Percentiles rank a stretch among this genome's conserved stretches.
phyloP scores from a whole-genome alignment of 2,113 vertebrate species.

The Steatornis caripensis region DNA sequence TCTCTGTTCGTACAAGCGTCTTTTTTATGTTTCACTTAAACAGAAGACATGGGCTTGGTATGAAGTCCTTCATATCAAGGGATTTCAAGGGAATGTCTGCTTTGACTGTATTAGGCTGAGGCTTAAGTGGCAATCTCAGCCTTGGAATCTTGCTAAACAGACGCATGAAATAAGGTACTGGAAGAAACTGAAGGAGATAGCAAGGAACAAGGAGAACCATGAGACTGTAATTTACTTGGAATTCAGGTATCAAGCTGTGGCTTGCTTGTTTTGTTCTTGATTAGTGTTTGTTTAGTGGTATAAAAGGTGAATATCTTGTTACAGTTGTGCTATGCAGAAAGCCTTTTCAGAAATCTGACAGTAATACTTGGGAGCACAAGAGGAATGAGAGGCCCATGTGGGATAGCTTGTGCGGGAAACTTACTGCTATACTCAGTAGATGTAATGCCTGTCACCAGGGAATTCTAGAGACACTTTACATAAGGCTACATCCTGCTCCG shows the following conservation, averaged over 20 bases:
- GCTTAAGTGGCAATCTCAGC: background rate
- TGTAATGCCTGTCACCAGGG: background rate
- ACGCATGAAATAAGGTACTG: background rate
- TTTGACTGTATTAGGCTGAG: background rate
- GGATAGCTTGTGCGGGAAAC: background rate
- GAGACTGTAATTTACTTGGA: background rate
- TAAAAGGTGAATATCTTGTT: background rate
- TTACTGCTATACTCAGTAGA: background rate
- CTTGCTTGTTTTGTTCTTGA: background rate
- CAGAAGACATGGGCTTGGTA: background rate
- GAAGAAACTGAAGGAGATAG: background rate
- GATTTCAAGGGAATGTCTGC: background rate
- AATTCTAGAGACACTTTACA: background rate
- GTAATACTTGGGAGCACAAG: background rate
- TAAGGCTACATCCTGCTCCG: background rate
- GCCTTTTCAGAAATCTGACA: background rate
- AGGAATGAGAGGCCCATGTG: background rate
- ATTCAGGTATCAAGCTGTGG: background rate
- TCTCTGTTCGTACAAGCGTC: background rate
- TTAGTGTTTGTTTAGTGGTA: background rate
- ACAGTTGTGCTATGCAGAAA: background rate
- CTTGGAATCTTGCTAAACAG: background rate
- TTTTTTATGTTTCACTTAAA: background rate
- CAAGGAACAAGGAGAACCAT: background rate
- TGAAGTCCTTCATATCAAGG: background rate